phyloP scores from a whole-genome alignment of 2,113 vertebrate species.

The Rhinoptilus africanus region DNA sequence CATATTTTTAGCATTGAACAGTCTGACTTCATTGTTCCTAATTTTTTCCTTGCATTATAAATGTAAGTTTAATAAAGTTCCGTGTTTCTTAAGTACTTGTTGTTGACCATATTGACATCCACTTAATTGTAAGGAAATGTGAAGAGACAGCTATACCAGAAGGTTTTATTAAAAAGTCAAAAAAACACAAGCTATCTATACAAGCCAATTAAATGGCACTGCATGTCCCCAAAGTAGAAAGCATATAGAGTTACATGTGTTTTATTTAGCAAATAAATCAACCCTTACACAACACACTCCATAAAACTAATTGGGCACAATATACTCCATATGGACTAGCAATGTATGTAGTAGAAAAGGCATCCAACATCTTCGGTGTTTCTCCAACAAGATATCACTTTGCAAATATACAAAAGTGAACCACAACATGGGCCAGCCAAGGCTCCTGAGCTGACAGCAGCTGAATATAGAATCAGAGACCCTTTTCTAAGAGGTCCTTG shows the following conservation, averaged over 20 bases:
- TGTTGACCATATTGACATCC: neutral
- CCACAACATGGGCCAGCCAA: neutral
- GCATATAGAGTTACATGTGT: neutral
- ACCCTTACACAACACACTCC: neutral
- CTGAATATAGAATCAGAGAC: neutral
- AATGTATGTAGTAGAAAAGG: too few relatives aligned
- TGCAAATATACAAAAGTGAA: neutral
- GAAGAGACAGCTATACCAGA: conserved; percentile 20
- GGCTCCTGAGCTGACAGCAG: neutral
- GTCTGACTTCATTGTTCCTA: neutral
- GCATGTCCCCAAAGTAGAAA: conserved; percentile 4
- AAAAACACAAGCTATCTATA: neutral
- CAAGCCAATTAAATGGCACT: conserved; percentile 24
- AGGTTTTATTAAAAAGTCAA: conserved; percentile 38
- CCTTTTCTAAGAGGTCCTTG: neutral
- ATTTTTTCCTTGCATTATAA: neutral
- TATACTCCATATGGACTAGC: neutral
- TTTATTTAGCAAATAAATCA: conserved; percentile 34
- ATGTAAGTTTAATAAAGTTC: neutral
- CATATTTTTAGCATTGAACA: neutral
- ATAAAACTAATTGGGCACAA: neutral
- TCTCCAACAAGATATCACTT: too few relatives aligned
- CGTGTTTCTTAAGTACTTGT: neutral
- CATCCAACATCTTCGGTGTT: too few relatives aligned
- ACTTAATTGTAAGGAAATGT: conserved; percentile 16